These are phyloP conservation scores for Pterobdella sp. DNA, from an alignment of 2,888 invertebrate genomes.

Conservation along the genomic window DNA sequence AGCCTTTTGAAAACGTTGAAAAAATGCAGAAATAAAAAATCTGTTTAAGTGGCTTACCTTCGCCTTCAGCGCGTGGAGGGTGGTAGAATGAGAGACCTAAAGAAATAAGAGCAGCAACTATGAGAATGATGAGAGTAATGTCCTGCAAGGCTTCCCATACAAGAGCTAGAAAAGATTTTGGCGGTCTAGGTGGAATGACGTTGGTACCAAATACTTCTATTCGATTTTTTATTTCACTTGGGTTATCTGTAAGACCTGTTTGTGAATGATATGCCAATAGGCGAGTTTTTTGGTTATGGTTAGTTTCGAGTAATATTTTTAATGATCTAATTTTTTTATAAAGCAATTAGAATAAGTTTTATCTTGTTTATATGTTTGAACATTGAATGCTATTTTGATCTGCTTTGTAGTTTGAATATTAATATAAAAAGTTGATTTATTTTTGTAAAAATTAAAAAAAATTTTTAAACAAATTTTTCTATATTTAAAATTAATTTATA, in stretches of 20 bases:
- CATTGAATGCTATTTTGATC: too few species aligned
- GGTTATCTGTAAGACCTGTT: constrained; percentile 80
- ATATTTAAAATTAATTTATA: too few species aligned
- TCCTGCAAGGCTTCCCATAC: constrained; percentile 99
- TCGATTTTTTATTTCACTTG: constrained; percentile 81
- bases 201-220: constrained; percentile 95
- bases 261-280: background rate
- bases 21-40: background rate
- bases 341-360: too few species aligned
- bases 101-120: constrained; percentile 95
- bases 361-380: too few species aligned
- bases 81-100: constrained; percentile 74
- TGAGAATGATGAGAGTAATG: constrained; percentile 94
- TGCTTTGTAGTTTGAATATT: too few species aligned
- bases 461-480: too few species aligned
- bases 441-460: too few species aligned
- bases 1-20: too few species aligned
- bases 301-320: too few species aligned
- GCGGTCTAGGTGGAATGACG: constrained; percentile 96
- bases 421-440: too few species aligned
- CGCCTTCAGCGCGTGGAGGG: constrained; percentile 30
- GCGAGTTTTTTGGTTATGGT: too few species aligned
- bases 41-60: constrained; percentile 16
- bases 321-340: too few species aligned
- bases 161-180: constrained; percentile 94